Evolutionary conservation across 2,113 vertebrate genomes (phyloP).

Genomic region (Chaenocephalus aceratus): DNA sequence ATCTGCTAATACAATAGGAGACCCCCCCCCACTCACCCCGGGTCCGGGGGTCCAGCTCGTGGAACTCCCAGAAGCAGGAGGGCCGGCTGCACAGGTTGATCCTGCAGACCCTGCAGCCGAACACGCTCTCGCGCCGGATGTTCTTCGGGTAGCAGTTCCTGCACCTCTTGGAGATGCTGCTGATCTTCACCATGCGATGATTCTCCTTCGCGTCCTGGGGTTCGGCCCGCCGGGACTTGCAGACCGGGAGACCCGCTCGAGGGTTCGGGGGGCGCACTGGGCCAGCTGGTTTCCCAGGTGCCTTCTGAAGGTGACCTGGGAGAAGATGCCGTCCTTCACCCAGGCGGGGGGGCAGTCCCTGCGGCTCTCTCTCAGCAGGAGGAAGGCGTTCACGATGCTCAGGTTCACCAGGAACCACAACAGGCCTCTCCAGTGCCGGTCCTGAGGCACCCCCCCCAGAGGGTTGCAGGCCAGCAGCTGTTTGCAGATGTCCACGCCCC

Average conservation of each 20-base stretch:
- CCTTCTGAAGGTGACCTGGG: conserved; percentile 79
- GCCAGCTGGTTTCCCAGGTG: conserved; percentile 82
- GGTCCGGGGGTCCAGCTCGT: conserved; percentile 57
- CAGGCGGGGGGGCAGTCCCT: conserved; percentile 77
- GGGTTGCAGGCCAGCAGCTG: conserved; percentile 85
- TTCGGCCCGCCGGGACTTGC: conserved; percentile 16
- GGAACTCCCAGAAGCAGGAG: conserved; percentile 82
- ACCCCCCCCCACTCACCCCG: conserved; percentile 56
- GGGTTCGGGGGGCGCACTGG: conserved; percentile 70
- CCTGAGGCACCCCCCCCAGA: conserved; percentile 76
- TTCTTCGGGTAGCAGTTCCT: conserved; percentile 77
- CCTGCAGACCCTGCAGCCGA: conserved; percentile 75
- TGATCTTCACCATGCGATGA: conserved; percentile 77
- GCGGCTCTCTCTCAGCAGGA: conserved; percentile 82
- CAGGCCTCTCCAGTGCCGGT: conserved; percentile 81
- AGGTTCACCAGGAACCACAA: conserved; percentile 86
- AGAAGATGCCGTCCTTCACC: conserved; percentile 75
- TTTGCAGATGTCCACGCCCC: conserved; percentile 86
- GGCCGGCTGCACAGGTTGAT: conserved; percentile 78
- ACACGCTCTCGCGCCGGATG: conserved; percentile 73
- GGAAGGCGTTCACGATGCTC: conserved; percentile 85
- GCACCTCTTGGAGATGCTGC: conserved; percentile 70
- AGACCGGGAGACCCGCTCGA: conserved; percentile 31
- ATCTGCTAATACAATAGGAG: too few relatives aligned
- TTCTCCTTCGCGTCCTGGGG: conserved; percentile 18